phyloP scores from a whole-genome alignment of 2,888 invertebrate species.

The Ophonus ardosiacus region DNA sequence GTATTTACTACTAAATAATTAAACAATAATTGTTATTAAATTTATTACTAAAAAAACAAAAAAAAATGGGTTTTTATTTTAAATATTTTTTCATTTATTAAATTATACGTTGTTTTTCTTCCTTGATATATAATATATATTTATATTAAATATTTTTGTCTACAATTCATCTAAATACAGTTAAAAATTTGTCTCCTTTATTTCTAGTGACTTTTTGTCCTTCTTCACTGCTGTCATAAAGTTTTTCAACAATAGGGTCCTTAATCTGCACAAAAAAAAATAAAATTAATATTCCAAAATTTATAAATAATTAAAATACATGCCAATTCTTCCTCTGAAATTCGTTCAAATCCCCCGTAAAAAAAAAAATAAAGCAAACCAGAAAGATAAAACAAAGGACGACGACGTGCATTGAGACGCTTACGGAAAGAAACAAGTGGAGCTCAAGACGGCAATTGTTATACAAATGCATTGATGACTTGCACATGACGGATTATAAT shows the following conservation, averaged over 20 bases:
- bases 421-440: slow-evolving; percentile 32
- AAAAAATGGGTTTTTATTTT: slow-evolving; percentile 62
- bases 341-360: slow-evolving; percentile 81
- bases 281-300: slow-evolving; percentile 49
- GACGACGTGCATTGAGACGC: background rate
- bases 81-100: too few relatives aligned
- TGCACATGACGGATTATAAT: background rate
- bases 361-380: slow-evolving; percentile 3
- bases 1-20: too few relatives aligned
- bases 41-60: slow-evolving; percentile 5
- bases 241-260: slow-evolving; percentile 92
- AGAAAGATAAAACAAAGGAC: background rate
- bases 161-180: slow-evolving; percentile 87
- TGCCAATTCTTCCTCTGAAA: slow-evolving; percentile 88
- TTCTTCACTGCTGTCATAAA: slow-evolving; percentile 97
- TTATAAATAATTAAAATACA: slow-evolving; percentile 67
- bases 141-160: slow-evolving; percentile 73
- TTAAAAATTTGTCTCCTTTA: slow-evolving; percentile 94
- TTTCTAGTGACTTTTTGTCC: slow-evolving; percentile 98
- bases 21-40: too few relatives aligned
- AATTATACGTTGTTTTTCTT: too few relatives aligned
- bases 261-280: slow-evolving; percentile 78
- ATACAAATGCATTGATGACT: background rate
- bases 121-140: too few relatives aligned
- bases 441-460: background rate